These are phyloP conservation scores for Crenuchus spilurus DNA, from an alignment of 2,797 vertebrate genomes.

Conservation along the genomic window DNA sequence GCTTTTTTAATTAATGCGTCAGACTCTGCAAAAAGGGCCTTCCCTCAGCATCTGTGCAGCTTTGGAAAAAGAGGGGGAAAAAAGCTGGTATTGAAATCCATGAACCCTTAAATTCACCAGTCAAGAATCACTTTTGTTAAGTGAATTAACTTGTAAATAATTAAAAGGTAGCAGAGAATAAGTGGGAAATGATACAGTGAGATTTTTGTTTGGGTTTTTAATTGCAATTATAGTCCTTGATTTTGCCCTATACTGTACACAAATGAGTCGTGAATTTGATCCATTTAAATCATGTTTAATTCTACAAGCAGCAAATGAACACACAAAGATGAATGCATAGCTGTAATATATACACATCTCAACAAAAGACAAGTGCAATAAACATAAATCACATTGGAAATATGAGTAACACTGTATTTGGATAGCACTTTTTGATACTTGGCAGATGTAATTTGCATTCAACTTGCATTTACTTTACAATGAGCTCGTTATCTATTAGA, in stretches of 20 bases:
- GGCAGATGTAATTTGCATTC: too few relatives aligned
- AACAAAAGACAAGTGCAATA: too few relatives aligned
- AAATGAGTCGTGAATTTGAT: background rate
- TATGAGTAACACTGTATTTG: too few relatives aligned
- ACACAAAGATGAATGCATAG: too few relatives aligned
- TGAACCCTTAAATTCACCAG: constrained; percentile 44
- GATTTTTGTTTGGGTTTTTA: background rate
- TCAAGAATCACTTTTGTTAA: constrained; percentile 45
- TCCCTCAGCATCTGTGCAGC: constrained; percentile 38
- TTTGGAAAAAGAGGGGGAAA: constrained; percentile 27
- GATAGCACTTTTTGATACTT: too few relatives aligned
- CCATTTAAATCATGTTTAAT: background rate
- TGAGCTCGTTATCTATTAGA: too few relatives aligned
- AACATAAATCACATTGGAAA: too few relatives aligned
- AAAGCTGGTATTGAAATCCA: constrained; percentile 41
- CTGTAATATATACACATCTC: background rate
- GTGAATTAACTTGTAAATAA: constrained; percentile 54
- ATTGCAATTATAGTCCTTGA: constrained; percentile 18
- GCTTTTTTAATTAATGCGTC: constrained; percentile 57
- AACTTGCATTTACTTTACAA: too few relatives aligned
- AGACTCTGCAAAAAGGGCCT: constrained; percentile 35
- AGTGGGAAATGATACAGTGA: constrained; percentile 12
- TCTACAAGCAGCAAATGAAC: background rate
- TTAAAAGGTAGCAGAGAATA: constrained; percentile 14
- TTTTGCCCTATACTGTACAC: background rate